Conservation (phyloP, 2,888 invertebrate genomes). For the Patella caerulea region DNA sequence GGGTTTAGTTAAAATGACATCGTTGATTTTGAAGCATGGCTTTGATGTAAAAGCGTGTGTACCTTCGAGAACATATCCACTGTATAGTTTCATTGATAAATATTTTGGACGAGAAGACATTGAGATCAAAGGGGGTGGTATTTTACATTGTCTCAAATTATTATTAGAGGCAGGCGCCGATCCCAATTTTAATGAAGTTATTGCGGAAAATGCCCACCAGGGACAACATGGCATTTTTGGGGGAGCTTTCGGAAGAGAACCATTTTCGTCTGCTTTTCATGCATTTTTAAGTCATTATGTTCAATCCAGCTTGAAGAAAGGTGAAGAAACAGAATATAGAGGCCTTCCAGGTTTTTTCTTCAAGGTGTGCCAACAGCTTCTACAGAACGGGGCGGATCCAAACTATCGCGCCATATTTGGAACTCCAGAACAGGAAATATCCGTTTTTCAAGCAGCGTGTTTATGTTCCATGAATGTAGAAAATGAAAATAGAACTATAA, state of each 20-base stretch:
- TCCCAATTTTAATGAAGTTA: conserved; percentile 63
- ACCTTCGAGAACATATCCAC: conserved; percentile 61
- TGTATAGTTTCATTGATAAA: conserved; percentile 49
- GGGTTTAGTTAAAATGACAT: conserved; percentile 54
- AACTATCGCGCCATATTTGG: no score
- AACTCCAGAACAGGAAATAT: no score
- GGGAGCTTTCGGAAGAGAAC: conserved; percentile 55
- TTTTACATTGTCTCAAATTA: neutral
- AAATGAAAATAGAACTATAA: no score
- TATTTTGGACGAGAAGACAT: neutral
- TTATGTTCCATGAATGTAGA: no score
- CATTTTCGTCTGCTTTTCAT: conserved; percentile 59
- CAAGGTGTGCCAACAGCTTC: no score
- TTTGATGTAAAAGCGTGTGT: conserved; percentile 51
- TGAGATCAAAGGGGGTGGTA: neutral
- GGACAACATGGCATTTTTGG: conserved; percentile 37
- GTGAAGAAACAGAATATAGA: no score
- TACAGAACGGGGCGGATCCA: no score
- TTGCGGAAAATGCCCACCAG: conserved; percentile 41
- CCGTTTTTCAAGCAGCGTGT: no score
- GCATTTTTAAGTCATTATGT: no score
- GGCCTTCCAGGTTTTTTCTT: no score
- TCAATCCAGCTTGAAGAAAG: no score
- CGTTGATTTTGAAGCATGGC: conserved; percentile 54
- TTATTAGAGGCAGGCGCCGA: conserved; percentile 57